These are phyloP conservation scores for Daubentonia madagascariensis DNA, from an alignment of 2,113 vertebrate genomes.

Conservation along the genomic window DNA sequence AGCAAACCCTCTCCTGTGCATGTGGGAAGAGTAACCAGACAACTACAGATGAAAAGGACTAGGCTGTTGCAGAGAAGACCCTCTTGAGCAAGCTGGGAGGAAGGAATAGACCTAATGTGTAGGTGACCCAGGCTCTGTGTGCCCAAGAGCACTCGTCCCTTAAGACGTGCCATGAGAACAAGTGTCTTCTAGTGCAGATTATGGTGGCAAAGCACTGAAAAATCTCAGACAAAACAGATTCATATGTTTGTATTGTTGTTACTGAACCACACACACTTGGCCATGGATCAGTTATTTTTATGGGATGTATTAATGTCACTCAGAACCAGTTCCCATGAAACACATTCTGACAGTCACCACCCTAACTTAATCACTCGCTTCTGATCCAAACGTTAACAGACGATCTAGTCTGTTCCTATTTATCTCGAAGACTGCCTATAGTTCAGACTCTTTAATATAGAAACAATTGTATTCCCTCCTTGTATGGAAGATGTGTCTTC, in stretches of 20 bases:
- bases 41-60: background rate
- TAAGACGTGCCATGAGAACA: background rate
- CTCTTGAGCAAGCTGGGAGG: background rate
- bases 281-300: background rate
- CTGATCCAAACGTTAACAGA: background rate
- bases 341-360: background rate
- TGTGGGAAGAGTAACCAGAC: background rate
- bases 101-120: background rate
- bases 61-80: background rate
- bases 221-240: background rate
- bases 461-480: background rate
- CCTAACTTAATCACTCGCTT: background rate
- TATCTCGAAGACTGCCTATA: background rate
- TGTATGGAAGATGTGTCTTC: background rate
- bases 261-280: background rate
- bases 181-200: background rate
- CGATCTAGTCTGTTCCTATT: background rate
- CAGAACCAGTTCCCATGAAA: background rate
- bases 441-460: background rate
- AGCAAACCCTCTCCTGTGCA: background rate
- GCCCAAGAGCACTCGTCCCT: no score
- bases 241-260: background rate
- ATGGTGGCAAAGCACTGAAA: background rate
- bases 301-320: background rate
- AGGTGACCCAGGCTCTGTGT: background rate